These are phyloP conservation scores for Anodontia alba DNA, from an alignment of 2,888 invertebrate genomes.

Conservation along the genomic window DNA sequence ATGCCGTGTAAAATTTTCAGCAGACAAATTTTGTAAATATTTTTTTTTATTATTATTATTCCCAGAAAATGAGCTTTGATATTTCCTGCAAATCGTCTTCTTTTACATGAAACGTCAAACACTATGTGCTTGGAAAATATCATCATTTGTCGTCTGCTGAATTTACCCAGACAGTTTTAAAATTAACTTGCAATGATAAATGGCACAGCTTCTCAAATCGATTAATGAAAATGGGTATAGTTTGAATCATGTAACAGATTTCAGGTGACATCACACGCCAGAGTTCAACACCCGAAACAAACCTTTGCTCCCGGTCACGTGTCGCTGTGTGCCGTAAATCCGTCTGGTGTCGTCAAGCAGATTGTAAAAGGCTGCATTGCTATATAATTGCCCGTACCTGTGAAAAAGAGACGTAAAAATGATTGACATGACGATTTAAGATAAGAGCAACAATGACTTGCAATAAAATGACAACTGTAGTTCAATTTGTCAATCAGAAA, in stretches of 20 bases:
- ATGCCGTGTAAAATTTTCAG: no score
- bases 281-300: neutral
- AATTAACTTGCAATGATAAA: no score
- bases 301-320: conserved; percentile 10
- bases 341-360: neutral
- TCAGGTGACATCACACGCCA: neutral
- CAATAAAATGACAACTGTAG: neutral
- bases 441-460: conserved; percentile 1
- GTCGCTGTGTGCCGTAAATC: neutral
- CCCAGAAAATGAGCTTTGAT: no score
- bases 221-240: no score
- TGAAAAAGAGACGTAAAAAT: neutral
- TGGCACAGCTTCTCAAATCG: no score
- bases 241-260: neutral
- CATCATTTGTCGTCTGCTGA: no score
- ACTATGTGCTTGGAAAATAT: no score
- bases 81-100: no score
- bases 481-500: neutral
- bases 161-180: no score
- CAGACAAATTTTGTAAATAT: no score
- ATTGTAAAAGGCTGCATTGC: neutral
- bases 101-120: no score
- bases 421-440: neutral
- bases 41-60: no score
- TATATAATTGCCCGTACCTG: neutral